Evolutionary conservation across 1,140 invertebrate genomes (phyloP).

Genomic region (Sinonovacula constricta): DNA sequence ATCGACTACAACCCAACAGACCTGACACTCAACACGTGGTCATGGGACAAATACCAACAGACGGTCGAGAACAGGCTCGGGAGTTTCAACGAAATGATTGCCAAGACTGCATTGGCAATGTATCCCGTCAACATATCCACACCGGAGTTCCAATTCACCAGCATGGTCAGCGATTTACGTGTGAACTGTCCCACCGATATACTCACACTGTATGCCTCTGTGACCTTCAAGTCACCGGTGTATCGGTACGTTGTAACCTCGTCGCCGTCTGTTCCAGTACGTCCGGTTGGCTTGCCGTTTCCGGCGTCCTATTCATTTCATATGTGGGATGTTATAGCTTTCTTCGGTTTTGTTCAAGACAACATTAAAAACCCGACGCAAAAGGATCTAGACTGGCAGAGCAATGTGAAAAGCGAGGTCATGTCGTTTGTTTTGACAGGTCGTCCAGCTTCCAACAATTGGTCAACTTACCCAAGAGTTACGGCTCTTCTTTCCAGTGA

Average conservation of each 20-base stretch:
- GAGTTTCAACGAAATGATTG: conserved; percentile 49
- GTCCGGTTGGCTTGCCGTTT: conserved; percentile 52
- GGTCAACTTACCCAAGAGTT: conserved; percentile 46
- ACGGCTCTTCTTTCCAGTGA: conserved; percentile 47
- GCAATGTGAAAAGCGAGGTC: conserved; percentile 57
- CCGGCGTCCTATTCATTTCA: conserved; percentile 59
- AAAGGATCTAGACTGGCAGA: conserved; percentile 60
- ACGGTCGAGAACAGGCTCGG: conserved; percentile 52
- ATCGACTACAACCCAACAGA: conserved; percentile 51
- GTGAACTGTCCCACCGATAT: conserved; percentile 59
- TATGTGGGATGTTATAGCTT: conserved; percentile 67
- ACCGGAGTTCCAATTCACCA: conserved; percentile 59
- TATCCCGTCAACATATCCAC: conserved; percentile 55
- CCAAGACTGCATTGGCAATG: conserved; percentile 46
- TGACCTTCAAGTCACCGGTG: conserved; percentile 53
- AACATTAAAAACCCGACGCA: conserved; percentile 51
- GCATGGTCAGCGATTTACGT: conserved; percentile 57
- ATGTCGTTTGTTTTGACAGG: conserved; percentile 60
- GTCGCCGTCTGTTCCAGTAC: conserved; percentile 56
- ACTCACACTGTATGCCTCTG: conserved; percentile 36
- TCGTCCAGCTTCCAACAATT: conserved; percentile 48
- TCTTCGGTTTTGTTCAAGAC: conserved; percentile 62
- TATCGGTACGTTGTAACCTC: conserved; percentile 62
- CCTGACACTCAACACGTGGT: conserved; percentile 57
- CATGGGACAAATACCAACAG: conserved; percentile 57